Base-by-base conservation (phyloP, 2,113 vertebrate genomes). In the Elachura formosa region DNA sequence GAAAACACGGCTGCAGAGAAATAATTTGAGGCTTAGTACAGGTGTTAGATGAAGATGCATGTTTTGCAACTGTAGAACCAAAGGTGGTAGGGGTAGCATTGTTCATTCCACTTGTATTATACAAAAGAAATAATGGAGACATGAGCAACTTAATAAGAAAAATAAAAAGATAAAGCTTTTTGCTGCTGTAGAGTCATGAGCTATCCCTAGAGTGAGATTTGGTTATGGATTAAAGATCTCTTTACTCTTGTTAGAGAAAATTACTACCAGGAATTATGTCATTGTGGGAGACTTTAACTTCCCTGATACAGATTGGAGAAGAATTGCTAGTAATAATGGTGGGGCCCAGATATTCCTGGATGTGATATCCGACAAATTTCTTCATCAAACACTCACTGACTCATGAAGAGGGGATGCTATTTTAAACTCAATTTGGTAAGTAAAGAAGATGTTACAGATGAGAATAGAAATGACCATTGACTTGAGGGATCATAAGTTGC, bases 221-320 rank as follows among this genome's bases (percentile, higher is more conserved):
- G 85, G 88, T 96, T 96, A 80, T 96, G 96, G 95, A 95, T 96
- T 96, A 95, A 96, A 96, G 96, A 93, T 96, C 94, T 96, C 95
- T 96, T 96, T 96, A 93, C 96, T 96, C 95, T 96, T 96, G 78
- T 83, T 96, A 94, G 96, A 96, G 90, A 93, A 94, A 96, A 95
- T 96, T 92, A 96, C 92, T 96, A 96, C 95, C 95, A 91, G 94
- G 96, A 96, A 96, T 95, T 96, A 85, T 96, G 92, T 96, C 96
- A 96, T 96, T 96, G 72, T 94, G 96, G 96, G 96, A 96, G 96
- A 96, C 95, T 96, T 96, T 96, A 96, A 96, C 96, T 96, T 96
- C 96, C 96, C 96, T 55, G 94, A 96, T 96, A 96, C 96, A 96
- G 96, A 96, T 94, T 96, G 95, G 96, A 96, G 96, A 96, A 96